Evolutionary conservation across 1,140 invertebrate species (phyloP).

Genomic region (Zeugodacus cucurbitae): DNA sequence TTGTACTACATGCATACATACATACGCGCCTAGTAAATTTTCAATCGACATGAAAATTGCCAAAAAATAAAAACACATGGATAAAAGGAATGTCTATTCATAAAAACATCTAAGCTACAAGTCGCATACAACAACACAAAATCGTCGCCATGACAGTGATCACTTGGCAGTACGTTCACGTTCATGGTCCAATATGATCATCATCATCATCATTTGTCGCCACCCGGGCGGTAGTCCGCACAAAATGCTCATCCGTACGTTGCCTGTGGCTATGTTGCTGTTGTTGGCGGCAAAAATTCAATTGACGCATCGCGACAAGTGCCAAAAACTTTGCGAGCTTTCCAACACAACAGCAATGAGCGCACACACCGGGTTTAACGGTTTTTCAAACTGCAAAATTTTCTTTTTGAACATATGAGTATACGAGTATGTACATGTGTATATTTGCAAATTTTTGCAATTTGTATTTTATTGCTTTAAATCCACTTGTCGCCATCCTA

Average conservation of each 20-base stretch:
- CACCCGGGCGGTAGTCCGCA: neutral
- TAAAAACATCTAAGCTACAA: neutral
- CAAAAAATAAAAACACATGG: neutral
- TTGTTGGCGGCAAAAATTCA: constrained; percentile 23
- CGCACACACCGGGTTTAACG: neutral
- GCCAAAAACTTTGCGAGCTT: neutral
- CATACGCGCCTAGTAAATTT: neutral
- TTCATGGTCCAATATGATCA: neutral
- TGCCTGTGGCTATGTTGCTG: neutral
- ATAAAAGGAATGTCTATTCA: neutral
- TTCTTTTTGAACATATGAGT: neutral
- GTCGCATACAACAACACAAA: neutral
- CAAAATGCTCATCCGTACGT: neutral
- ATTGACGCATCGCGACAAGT: constrained; percentile 22
- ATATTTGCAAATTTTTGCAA: neutral
- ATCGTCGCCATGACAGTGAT: neutral
- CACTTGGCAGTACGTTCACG: neutral
- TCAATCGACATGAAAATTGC: neutral
- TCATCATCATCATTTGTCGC: neutral
- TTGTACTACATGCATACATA: neutral
- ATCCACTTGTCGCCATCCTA: neutral
- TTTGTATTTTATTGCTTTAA: neutral
- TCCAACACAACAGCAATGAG: neutral
- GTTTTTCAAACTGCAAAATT: neutral
- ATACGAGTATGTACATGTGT: neutral